phyloP scores from a whole-genome alignment of 2,113 vertebrate genomes.

The Syngnathus scovelli region DNA sequence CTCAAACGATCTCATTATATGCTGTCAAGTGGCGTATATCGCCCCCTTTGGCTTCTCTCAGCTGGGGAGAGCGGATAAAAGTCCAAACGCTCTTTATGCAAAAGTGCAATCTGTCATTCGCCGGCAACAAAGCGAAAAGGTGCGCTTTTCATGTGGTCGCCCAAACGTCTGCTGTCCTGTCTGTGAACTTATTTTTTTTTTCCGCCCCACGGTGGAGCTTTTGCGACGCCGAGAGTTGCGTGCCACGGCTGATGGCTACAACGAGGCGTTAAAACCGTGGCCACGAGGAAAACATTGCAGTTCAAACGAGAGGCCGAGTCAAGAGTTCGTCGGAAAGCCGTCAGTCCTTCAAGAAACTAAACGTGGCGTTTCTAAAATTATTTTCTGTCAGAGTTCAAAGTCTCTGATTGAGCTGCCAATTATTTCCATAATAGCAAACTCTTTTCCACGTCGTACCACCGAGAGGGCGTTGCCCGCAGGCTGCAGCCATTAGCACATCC shows the following conservation, averaged over 20 bases:
- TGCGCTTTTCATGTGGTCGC: background rate
- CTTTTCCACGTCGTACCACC: conserved; percentile 17
- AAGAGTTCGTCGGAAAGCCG: conserved; percentile 28
- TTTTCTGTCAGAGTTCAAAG: conserved; percentile 32
- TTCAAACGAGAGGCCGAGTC: conserved; percentile 3
- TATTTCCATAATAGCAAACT: background rate
- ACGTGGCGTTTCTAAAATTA: conserved; percentile 21
- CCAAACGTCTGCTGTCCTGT: conserved; percentile 5
- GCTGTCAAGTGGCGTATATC: background rate
- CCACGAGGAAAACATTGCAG: conserved; percentile 5
- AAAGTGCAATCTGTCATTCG: conserved; percentile 8
- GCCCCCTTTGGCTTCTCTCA: conserved; percentile 6
- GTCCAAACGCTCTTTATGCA: background rate
- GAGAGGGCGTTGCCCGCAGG: conserved; percentile 1
- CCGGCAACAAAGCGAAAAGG: conserved; percentile 1
- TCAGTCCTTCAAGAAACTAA: conserved; percentile 34
- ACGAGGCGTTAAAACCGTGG: background rate
- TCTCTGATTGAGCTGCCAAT: background rate
- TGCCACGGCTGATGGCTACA: background rate
- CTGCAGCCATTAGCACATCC: conserved; percentile 32
- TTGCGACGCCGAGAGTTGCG: background rate
- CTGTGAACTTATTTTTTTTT: conserved; percentile 1
- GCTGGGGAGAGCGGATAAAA: conserved; percentile 10
- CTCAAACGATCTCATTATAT: background rate
- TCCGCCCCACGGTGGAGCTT: background rate